phyloP scores from a whole-genome alignment of 1,140 invertebrate species.

The Drosophila lacteicornis region DNA sequence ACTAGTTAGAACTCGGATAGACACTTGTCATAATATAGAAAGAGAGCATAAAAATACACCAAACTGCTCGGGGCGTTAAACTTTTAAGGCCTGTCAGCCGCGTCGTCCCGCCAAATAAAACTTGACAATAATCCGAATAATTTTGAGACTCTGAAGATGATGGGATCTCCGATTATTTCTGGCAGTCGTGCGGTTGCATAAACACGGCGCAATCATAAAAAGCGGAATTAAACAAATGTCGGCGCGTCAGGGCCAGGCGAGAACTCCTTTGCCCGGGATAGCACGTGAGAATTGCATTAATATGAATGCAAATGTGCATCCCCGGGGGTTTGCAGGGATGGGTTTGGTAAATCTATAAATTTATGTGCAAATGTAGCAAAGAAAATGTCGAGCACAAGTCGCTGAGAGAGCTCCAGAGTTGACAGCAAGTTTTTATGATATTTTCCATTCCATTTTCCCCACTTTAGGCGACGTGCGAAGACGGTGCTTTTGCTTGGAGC shows the following conservation, averaged over 20 bases:
- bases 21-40: constrained; percentile 34
- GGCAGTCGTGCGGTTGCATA: constrained; percentile 70
- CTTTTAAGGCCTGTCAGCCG: constrained; percentile 68
- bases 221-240: constrained; percentile 80
- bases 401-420: constrained; percentile 37
- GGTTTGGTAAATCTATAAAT: constrained; percentile 69
- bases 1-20: constrained; percentile 16
- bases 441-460: constrained; percentile 34
- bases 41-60: constrained; percentile 19
- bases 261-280: constrained; percentile 39
- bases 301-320: constrained; percentile 73
- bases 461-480: constrained; percentile 63
- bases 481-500: constrained; percentile 50
- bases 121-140: constrained; percentile 72
- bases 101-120: constrained; percentile 63
- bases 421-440: constrained; percentile 79
- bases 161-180: constrained; percentile 66
- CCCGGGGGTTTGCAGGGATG: background rate
- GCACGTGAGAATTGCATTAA: constrained; percentile 84
- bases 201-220: constrained; percentile 78
- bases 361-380: constrained; percentile 78
- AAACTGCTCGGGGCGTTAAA: constrained; percentile 41
- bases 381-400: constrained; percentile 68
- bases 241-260: constrained; percentile 18
- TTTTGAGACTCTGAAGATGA: constrained; percentile 69